A percentile compares a stretch with the other conserved stretches of the same genome.
These are phyloP conservation scores for Bursaphelenchus mucronatus DNA, from an alignment of 1,140 invertebrate genomes.

Conservation along the genomic window DNA sequence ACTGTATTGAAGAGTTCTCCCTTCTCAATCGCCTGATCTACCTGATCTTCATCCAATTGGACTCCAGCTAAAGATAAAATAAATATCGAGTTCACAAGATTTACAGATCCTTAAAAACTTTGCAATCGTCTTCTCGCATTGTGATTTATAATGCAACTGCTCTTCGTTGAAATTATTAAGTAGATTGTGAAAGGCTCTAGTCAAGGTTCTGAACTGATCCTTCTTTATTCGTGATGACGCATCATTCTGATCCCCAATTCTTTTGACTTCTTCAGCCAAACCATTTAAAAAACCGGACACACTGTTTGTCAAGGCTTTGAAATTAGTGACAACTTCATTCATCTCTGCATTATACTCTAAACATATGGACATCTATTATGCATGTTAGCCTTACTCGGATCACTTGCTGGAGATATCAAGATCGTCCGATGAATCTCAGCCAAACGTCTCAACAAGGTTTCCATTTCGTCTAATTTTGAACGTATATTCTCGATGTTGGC, in stretches of 20 bases:
- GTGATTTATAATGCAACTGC: constrained; percentile 40
- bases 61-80: constrained; percentile 36
- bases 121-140: constrained; percentile 39
- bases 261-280: constrained; percentile 21
- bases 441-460: constrained; percentile 18
- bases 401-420: constrained; percentile 29
- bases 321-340: constrained; percentile 23
- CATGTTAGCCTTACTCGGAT: constrained; percentile 28
- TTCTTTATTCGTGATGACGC: constrained; percentile 39
- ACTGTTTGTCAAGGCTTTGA: constrained; percentile 22
- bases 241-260: constrained; percentile 12
- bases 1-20: constrained; percentile 46
- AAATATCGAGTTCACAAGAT: constrained; percentile 11
- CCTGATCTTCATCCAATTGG: constrained; percentile 41
- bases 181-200: constrained; percentile 33
- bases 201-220: constrained; percentile 37
- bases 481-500: constrained; percentile 20
- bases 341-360: constrained; percentile 37
- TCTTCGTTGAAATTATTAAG: constrained; percentile 36
- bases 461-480: constrained; percentile 30
- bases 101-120: constrained; percentile 38
- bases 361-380: background rate
- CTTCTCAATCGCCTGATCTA: constrained; percentile 44
- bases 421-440: constrained; percentile 31
- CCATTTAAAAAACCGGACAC: constrained; percentile 30